These are phyloP conservation scores for Spheniscus humboldti DNA, from an alignment of 2,797 vertebrate genomes.

Conservation along the genomic window DNA sequence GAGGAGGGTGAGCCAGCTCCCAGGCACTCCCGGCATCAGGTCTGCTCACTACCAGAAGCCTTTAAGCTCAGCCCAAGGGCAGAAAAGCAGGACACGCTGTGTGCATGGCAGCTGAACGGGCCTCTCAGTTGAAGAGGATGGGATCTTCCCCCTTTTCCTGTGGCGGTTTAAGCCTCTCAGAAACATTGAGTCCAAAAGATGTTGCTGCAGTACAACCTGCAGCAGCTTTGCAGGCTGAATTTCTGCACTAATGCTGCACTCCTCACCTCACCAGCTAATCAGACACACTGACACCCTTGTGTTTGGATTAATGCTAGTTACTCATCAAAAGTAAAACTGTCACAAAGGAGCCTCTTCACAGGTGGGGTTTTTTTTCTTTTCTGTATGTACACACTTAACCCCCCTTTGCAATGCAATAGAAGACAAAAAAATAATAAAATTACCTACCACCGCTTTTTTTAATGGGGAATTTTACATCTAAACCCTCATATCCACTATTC, in stretches of 20 bases:
- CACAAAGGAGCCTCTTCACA: neutral
- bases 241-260: neutral
- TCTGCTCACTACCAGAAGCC: neutral
- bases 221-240: neutral
- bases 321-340: neutral
- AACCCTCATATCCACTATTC: neutral
- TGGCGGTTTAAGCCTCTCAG: neutral
- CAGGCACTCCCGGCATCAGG: neutral
- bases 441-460: neutral
- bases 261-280: neutral
- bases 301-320: neutral
- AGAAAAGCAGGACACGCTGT: fast-evolving
- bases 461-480: neutral
- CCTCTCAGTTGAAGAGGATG: fast-evolving
- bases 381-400: too few relatives aligned
- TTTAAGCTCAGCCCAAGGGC: neutral
- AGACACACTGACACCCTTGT: neutral
- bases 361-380: too few relatives aligned
- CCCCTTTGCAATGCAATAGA: neutral
- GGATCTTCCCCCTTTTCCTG: neutral
- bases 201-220: neutral
- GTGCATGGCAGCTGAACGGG: fast-evolving
- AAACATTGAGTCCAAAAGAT: neutral
- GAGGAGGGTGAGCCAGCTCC: neutral
- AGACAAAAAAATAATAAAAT: neutral